Evolutionary conservation across 1,140 invertebrate genomes (phyloP), one percentile per base, ranked within the genome.

Genomic region (Eupeodes corollae): DNA sequence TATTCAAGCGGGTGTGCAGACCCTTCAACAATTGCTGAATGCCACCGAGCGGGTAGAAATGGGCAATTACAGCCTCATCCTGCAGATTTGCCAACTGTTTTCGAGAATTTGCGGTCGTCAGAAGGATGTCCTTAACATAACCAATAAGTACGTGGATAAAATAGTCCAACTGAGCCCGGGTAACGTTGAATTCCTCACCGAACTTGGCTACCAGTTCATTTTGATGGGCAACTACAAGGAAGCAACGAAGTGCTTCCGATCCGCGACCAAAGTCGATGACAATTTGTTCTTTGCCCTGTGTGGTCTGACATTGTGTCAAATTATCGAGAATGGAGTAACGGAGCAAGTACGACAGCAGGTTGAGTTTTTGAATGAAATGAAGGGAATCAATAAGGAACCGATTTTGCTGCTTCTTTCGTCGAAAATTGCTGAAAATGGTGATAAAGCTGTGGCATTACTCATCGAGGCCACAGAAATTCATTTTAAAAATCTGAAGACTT

Each of bases 331-430:
- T 44, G 76, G 75, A 9, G 70, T 73, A 2, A 71, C 67, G 3
- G 75, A 80, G 18, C 78, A 91, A 58, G 82, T 87, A 0, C 75
- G 79, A 35, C 83, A 93, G 57, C 89, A 95, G 68, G 71, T 97
- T 16, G 85, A 94, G 53, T 82, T 92, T 54, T 70, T 97, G 0
- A 79, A 82, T 61, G 89, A 94, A 67, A 78, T 93, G 44, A 80
- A 88, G 52, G 78, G 81, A 2, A 72, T 71, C 12, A 68, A 76
- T n/a, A 69, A 60, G 19, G 54, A 77, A 43, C 72, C 77, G n/a
- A 53, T 83, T 31, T 61, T 86, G 11, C 70, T 82, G n/a, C 77
- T 81, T 46, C 73, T 90, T 63, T 79, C 79, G 21, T 82, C 85
- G 1, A 79, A 82, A 59, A 59, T 88, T 8, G 70, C 73, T 48